Evolutionary conservation across 2,888 invertebrate genomes (phyloP).

Genomic region (Vannuccia rotundouncinata): DNA sequence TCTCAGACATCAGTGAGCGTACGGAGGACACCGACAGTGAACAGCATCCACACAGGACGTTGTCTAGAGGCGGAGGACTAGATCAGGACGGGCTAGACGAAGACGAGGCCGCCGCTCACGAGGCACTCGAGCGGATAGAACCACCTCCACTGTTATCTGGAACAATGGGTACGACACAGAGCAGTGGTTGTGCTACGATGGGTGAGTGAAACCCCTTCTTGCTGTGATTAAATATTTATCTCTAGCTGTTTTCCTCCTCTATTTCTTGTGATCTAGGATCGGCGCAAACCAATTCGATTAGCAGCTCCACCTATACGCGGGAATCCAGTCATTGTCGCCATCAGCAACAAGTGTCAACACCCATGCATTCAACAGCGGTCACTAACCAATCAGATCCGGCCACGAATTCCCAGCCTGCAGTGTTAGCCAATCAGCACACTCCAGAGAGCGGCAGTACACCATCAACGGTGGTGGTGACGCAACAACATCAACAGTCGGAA

Average conservation of each 20-base stretch:
- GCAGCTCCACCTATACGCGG: not conserved
- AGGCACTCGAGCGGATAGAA: not conserved
- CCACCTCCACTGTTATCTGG: not conserved
- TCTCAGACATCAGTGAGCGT: conserved; percentile 35
- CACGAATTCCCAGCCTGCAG: not conserved
- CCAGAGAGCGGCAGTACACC: not conserved
- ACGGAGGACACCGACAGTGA: conserved; percentile 33
- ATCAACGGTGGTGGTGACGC: not conserved
- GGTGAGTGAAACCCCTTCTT: too few species aligned
- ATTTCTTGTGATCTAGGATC: too few species aligned
- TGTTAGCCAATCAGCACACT: not conserved
- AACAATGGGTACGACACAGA: too few species aligned
- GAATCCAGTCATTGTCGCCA: not conserved
- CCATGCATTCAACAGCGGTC: not conserved
- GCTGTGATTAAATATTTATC: too few species aligned
- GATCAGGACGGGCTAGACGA: too few species aligned
- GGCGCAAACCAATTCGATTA: too few species aligned
- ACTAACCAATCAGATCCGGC: not conserved
- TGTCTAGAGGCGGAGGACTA: too few species aligned
- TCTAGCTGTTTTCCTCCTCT: too few species aligned
- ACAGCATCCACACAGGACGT: too few species aligned
- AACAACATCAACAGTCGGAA: not conserved
- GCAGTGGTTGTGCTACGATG: too few species aligned
- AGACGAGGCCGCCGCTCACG: too few species aligned
- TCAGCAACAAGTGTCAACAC: not conserved